A percentile compares a stretch with the other conserved stretches of the same genome.
Conservation (phyloP, 2,113 vertebrate species). For the Megalops atlanticus region DNA sequence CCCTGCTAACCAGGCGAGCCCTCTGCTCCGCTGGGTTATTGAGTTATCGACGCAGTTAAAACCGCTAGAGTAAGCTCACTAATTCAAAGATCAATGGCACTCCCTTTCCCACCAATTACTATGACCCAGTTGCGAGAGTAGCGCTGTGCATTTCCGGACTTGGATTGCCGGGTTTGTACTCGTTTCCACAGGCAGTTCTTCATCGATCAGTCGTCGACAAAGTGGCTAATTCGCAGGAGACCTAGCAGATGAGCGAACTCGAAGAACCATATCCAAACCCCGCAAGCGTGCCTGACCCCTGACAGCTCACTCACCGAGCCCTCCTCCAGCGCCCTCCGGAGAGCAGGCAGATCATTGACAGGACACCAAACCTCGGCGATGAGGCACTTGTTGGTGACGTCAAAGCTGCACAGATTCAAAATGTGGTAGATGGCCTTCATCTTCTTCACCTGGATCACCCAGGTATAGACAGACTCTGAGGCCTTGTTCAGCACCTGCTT, state of each 20-base stretch:
- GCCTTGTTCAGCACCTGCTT: conserved; percentile 89
- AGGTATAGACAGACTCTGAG: conserved; percentile 84
- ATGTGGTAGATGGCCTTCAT: conserved; percentile 98
- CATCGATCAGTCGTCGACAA: neutral
- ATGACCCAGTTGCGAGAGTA: neutral
- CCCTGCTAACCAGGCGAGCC: neutral
- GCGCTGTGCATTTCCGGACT: neutral
- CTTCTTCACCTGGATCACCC: conserved; percentile 91
- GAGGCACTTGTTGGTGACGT: conserved; percentile 96
- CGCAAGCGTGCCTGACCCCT: neutral
- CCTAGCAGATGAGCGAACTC: neutral
- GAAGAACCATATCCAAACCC: too few relatives aligned
- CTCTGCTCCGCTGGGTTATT: neutral
- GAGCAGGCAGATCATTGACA: conserved; percentile 75
- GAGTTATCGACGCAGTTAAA: neutral
- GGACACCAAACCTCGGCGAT: conserved; percentile 98
- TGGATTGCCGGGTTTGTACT: neutral
- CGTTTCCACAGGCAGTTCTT: neutral
- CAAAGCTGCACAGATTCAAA: conserved; percentile 94
- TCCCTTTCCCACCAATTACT: neutral
- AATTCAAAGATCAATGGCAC: conserved; percentile 7
- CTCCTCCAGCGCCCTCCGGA: conserved; percentile 83
- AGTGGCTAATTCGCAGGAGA: neutral
- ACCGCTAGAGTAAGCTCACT: neutral
- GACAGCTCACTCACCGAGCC: conserved; percentile 83